Evolutionary conservation across 2,113 vertebrate species (phyloP), one percentile per base, ranked within the genome.

Genomic region (Alligator sinensis): DNA sequence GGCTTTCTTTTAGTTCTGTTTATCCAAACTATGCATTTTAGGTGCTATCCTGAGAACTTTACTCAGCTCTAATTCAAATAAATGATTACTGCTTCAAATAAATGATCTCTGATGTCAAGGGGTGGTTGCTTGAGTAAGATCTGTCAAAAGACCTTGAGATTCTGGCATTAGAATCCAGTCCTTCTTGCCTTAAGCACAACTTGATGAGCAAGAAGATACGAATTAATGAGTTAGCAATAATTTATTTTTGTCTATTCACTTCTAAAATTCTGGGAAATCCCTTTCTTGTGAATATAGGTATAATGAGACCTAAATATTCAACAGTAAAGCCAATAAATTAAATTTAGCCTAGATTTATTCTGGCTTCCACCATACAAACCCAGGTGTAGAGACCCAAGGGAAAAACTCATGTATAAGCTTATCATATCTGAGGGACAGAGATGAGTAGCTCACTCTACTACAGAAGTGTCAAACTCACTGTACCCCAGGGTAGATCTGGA

Each of bases 211-310:
- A 92, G 85, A 88, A 88, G 84, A 83, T 70, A 97, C 93, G 89
- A 88, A 91, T 72, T 86, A 66, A 93, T 87, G 95, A 96, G 93
- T 94, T 62, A 16, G 55, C 64, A 88, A 89, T 92, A 84, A 94
- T 90, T 94, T 90, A 82, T n/a, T 94, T 95, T 91, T 70, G 55
- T 75, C 91, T 89, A 28, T 66, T 92, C 86, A 28, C 27, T 95
- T 19, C 85, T 86, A 91, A 93, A 85, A 77, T 62, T 54, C 27
- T 70, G 27, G 82, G 92, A 96, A 64, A 70, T 74, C 30, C 78
- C 88, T 82, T 38, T 30, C 15, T 84, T 87, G 21, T 79, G 88
- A 88, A 82, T 54, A 3, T 17, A 92, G 21, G 55, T 77, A 2
- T 74, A 13, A 63, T 55, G 79, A 92, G 85, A 17, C 19, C 22